These are phyloP conservation scores for Oreochromis mossambicus DNA, from an alignment of 2,797 vertebrate genomes.

Conservation along the genomic window DNA sequence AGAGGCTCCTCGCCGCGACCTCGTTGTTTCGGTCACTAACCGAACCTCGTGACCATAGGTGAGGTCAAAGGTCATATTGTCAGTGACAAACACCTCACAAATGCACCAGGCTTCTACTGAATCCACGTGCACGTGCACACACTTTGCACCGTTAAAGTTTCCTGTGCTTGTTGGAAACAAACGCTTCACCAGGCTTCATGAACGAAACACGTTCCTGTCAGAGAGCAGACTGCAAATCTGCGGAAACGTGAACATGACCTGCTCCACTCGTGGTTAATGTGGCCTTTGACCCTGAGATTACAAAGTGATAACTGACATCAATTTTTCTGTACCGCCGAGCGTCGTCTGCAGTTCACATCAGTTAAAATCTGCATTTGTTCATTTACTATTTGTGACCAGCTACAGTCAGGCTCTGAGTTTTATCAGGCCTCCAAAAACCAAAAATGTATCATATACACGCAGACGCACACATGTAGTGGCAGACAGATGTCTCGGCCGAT, in stretches of 20 bases:
- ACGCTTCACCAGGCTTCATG: neutral
- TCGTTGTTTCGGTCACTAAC: neutral
- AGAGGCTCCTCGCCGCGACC: accelerated
- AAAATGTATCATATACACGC: neutral
- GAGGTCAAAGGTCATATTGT: neutral
- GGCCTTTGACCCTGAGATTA: neutral
- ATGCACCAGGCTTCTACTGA: neutral
- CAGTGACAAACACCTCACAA: neutral
- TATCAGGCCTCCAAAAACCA: neutral
- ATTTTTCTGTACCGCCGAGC: neutral
- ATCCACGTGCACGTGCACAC: neutral
- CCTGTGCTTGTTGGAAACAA: neutral
- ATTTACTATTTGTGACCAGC: accelerated
- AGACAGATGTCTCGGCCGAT: slow-evolving; percentile 17
- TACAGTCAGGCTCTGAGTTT: neutral
- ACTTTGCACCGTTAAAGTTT: neutral
- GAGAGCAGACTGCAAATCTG: neutral
- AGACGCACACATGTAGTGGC: neutral
- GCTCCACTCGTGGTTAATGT: neutral
- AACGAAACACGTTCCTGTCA: neutral
- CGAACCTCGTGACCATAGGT: neutral
- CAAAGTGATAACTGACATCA: neutral
- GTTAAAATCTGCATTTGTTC: neutral
- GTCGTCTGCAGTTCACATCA: neutral
- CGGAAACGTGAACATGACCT: accelerated